Conservation (phyloP, 2,888 invertebrate genomes). For the Tanytarsus gracilentus region DNA sequence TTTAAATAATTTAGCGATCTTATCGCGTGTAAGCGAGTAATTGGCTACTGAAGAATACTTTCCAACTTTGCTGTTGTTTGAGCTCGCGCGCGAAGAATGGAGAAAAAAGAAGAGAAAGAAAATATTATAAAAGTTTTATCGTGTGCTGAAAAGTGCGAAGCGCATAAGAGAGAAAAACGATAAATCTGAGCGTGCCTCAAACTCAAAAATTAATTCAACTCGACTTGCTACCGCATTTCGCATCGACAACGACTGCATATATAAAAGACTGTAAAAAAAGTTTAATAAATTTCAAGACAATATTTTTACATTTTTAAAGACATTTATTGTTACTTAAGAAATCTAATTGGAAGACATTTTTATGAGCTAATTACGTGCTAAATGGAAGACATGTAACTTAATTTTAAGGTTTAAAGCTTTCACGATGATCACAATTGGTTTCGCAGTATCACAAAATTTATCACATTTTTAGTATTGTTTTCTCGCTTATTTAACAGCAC, state of each 20-base stretch:
- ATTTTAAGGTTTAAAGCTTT: conserved; percentile 25
- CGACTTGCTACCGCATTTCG: background rate
- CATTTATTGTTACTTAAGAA: too few relatives aligned
- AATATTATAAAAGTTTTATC: background rate
- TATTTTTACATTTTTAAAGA: too few relatives aligned
- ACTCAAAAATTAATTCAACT: background rate
- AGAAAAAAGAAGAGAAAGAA: background rate
- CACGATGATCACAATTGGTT: conserved; percentile 8
- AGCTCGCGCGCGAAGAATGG: background rate
- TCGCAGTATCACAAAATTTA: background rate
- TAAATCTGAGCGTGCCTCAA: conserved; percentile 6
- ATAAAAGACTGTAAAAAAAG: too few relatives aligned
- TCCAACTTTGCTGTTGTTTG: background rate
- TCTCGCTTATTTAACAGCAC: conserved; percentile 14
- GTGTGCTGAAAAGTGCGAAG: conserved; percentile 11
- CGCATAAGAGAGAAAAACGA: conserved; percentile 8
- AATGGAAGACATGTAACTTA: conserved; percentile 6
- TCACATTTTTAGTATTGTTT: conserved; percentile 21
- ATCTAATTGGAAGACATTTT: background rate
- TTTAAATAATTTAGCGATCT: background rate
- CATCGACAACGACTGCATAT: background rate
- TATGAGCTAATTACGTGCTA: background rate
- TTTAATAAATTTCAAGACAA: too few relatives aligned
- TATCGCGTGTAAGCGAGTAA: background rate
- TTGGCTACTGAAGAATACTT: background rate